Evolutionary conservation across 2,797 vertebrate genomes (phyloP), one percentile per base, ranked within the genome.

Genomic region (Helarctos malayanus): DNA sequence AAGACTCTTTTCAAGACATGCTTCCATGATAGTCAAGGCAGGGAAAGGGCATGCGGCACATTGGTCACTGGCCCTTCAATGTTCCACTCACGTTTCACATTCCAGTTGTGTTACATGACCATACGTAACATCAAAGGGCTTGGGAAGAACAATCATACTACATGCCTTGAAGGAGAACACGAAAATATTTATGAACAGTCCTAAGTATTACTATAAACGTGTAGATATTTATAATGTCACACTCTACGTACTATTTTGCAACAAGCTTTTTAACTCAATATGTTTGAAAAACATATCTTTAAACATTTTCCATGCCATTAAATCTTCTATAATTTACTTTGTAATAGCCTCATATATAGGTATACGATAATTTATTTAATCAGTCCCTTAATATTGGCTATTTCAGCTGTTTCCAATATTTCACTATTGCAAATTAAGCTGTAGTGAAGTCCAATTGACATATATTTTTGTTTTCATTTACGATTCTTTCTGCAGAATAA

Each of bases 401-500:
- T 57, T 41, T 78, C 73, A 82, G 16, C 57, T 63, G 15, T 57
- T 97, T 95, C n/a, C 41, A 83, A 25, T 94, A 94, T 89, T 87
- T 94, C 35, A 38, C 52, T 79, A 38, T 69, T 84, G 14, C 15
- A 94, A 65, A 78, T 80, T 94, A 79, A 59, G n/a, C 47, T 84
- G 19, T 47, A 94, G 45, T 93, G 59, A 87, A 80, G 18, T 45
- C 79, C 35, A 57, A n/a, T 85, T 83, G 78, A 57, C 2, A 45
- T 88, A 81, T 16, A 78, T 65, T 38, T 95, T 92, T 95, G 2
- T 76, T 90, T 4, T 96, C 29, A 89, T 52, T 97, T 94, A 41
- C 89, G 25, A 83, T 88, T 91, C 12, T 85, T 92, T 94, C 32
- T 91, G 68, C 4, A 75, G 69, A 21, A 88, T 80, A 89, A 35